Conservation (phyloP, 64 coral and sea anemone species). For the Stichodactyla helianthus region DNA sequence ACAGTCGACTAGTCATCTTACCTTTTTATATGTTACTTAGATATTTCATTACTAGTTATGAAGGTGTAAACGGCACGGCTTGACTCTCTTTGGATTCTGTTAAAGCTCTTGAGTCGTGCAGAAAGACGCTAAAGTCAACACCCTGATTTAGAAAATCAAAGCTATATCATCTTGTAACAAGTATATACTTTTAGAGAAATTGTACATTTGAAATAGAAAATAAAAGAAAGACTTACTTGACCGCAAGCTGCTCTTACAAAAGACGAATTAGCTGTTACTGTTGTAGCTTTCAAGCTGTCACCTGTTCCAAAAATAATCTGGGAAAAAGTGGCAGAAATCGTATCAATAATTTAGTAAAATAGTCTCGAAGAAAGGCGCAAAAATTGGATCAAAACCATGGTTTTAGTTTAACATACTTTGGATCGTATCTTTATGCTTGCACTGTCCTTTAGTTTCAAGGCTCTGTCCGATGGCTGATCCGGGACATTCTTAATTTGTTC, state of each 20-base stretch:
- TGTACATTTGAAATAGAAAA: too few species aligned
- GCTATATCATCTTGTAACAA: too few species aligned
- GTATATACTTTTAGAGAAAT: too few species aligned
- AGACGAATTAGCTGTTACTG: conserved; percentile 74
- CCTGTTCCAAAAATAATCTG: conserved; percentile 97
- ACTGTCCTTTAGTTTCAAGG: conserved; percentile 41
- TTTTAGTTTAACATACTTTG: conserved; percentile 30
- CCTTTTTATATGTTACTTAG: too few species aligned
- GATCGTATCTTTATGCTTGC: conserved; percentile 65
- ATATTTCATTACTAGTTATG: neutral
- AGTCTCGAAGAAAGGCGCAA: neutral
- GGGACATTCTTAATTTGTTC: conserved; percentile 55
- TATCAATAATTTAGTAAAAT: neutral
- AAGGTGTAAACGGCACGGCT: neutral
- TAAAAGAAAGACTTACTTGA: conserved; percentile 46
- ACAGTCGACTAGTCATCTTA: too few species aligned
- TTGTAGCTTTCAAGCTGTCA: conserved; percentile 79
- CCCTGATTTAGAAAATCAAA: conserved; percentile 16
- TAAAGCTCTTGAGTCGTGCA: conserved; percentile 62
- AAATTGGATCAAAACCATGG: neutral
- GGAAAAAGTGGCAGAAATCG: neutral
- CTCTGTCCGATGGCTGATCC: conserved; percentile 68
- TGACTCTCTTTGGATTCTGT: conserved; percentile 58
- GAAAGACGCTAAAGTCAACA: conserved; percentile 67
- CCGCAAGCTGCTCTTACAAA: conserved; percentile 77